phyloP scores from a whole-genome alignment of 2,113 vertebrate species.

The Nematolebias whitei region DNA sequence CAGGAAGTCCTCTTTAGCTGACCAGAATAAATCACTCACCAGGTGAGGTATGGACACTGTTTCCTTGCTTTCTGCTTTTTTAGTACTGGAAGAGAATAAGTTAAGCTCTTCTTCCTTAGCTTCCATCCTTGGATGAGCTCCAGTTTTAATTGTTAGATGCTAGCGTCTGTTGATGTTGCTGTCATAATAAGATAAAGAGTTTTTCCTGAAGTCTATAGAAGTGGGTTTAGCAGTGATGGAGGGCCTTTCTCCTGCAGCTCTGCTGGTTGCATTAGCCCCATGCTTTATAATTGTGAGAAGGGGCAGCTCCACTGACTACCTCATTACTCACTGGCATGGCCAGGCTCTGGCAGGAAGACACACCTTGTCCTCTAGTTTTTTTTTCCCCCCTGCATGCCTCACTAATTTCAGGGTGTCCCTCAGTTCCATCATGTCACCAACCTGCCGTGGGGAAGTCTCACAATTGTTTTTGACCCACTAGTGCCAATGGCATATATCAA shows the following conservation, averaged over 20 bases:
- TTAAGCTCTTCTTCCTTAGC: constrained; percentile 20
- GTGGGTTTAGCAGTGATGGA: constrained; percentile 74
- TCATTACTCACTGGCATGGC: constrained; percentile 76
- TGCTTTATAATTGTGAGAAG: constrained; percentile 82
- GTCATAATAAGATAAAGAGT: constrained; percentile 81
- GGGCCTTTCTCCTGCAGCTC: constrained; percentile 75
- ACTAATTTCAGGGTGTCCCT: constrained; percentile 64
- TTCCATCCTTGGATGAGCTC: constrained; percentile 68
- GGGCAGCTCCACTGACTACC: constrained; percentile 75
- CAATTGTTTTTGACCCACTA: constrained; percentile 76
- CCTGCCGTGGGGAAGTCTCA: constrained; percentile 56
- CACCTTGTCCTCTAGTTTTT: constrained; percentile 70
- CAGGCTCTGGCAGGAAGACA: constrained; percentile 67
- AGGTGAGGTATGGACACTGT: constrained; percentile 40
- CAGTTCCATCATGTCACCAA: constrained; percentile 47
- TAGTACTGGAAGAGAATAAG: constrained; percentile 22
- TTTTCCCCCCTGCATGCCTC: constrained; percentile 35
- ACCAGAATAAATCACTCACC: constrained; percentile 24
- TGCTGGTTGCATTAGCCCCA: constrained; percentile 74
- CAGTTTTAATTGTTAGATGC: constrained; percentile 78
- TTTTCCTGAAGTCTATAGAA: constrained; percentile 72
- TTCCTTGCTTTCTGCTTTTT: constrained; percentile 5
- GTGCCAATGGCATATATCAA: constrained; percentile 39
- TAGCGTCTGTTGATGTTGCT: constrained; percentile 70
- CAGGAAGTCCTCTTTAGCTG: constrained; percentile 34